A percentile compares a stretch with the other conserved stretches of the same genome.
phyloP scores from a whole-genome alignment of 2,113 vertebrate species.

The Columbina picui region DNA sequence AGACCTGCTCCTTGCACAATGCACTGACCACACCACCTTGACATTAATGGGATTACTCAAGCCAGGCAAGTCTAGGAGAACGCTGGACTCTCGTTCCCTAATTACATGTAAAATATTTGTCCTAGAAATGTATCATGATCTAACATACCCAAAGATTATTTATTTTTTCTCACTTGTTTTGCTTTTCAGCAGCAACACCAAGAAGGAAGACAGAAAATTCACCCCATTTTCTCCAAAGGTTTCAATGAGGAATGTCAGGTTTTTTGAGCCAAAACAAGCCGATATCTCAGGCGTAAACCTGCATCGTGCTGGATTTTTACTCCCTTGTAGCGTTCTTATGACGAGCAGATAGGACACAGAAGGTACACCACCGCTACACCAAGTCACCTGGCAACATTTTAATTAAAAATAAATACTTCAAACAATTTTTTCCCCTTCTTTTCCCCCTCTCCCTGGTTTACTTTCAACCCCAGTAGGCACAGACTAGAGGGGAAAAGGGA shows the following conservation, averaged over 20 bases:
- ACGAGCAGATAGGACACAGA: background rate
- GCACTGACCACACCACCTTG: background rate
- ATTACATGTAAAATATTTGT: background rate
- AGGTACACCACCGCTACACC: background rate
- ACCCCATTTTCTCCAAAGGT: background rate
- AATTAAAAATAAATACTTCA: background rate
- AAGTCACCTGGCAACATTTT: background rate
- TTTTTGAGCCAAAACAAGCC: background rate
- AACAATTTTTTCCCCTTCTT: background rate
- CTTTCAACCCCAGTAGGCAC: constrained; percentile 13
- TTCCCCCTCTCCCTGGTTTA: background rate
- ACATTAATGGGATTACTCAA: background rate
- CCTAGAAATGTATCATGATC: background rate
- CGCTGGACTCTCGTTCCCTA: background rate
- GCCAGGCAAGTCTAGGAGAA: background rate
- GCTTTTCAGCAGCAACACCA: background rate
- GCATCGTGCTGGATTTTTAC: background rate
- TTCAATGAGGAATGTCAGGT: background rate
- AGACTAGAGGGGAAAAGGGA: constrained; percentile 17
- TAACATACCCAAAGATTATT: background rate
- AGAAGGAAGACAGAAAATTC: background rate
- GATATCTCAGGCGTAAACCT: too few species aligned
- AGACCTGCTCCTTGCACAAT: background rate
- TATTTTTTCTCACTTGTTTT: background rate
- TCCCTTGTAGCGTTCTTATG: background rate